phyloP scores from a whole-genome alignment of 2,113 vertebrate genomes.

The Carettochelys insculpta region DNA sequence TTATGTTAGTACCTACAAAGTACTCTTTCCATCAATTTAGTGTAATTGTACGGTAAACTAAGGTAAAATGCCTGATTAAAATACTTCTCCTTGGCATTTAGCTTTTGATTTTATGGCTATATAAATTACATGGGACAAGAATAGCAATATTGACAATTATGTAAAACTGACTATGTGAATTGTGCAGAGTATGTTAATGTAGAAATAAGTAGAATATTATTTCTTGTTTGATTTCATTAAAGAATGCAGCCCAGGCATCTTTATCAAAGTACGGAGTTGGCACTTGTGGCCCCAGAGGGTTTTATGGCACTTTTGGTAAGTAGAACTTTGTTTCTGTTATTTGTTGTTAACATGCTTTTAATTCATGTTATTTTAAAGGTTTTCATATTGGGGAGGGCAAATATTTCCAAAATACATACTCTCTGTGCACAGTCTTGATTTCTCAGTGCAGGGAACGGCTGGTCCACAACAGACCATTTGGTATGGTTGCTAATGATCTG shows the following conservation, averaged over 20 bases:
- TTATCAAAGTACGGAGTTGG: slow-evolving; percentile 95
- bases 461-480: not conserved
- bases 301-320: slow-evolving; percentile 97
- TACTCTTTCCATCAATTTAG: not conserved
- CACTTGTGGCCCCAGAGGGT: slow-evolving; percentile 95
- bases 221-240: not conserved
- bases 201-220: not conserved
- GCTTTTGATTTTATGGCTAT: not conserved
- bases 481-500: not conserved
- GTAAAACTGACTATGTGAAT: not conserved
- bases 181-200: not conserved
- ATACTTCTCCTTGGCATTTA: not conserved
- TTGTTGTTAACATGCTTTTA: not conserved
- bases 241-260: slow-evolving; percentile 90
- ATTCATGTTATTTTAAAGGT: not conserved
- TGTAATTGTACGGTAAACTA: not conserved
- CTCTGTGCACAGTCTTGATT: not conserved
- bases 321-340: slow-evolving; percentile 23
- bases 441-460: not conserved
- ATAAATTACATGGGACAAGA: not conserved
- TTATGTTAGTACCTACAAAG: not conserved
- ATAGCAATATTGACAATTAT: not conserved
- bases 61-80: not conserved
- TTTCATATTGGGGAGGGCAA: not conserved
- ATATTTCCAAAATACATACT: not conserved